Evolutionary conservation across 1,140 invertebrate genomes (phyloP).

Genomic region (Psilanteris sp.): DNA sequence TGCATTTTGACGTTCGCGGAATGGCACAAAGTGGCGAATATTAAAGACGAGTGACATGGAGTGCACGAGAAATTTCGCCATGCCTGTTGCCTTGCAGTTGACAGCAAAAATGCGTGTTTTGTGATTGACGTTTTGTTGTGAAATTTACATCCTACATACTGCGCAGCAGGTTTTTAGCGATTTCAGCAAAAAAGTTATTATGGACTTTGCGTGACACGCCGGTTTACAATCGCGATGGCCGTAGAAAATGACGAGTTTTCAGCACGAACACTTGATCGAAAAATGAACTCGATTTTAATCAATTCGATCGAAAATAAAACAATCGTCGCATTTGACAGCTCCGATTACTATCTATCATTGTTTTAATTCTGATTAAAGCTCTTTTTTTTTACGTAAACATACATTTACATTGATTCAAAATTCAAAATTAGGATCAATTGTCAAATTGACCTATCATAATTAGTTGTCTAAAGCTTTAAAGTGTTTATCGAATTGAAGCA

Average conservation of each 20-base stretch:
- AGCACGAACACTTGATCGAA: too few relatives aligned
- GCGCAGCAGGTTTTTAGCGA: constrained; percentile 13
- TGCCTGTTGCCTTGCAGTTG: not conserved
- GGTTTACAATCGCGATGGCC: not conserved
- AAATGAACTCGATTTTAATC: not conserved
- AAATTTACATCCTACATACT: constrained; percentile 25
- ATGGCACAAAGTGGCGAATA: not conserved
- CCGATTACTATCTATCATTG: too few relatives aligned
- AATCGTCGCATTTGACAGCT: too few relatives aligned
- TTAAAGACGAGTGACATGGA: constrained; percentile 5
- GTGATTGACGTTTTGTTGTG: constrained; percentile 21
- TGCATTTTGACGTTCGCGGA: too few relatives aligned
- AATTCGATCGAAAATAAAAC: too few relatives aligned
- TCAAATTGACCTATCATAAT: too few relatives aligned
- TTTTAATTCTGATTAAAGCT: too few relatives aligned
- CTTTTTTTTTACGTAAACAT: too few relatives aligned
- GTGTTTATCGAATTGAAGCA: too few relatives aligned
- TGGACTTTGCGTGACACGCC: constrained; percentile 13
- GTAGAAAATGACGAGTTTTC: not conserved
- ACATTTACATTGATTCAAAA: too few relatives aligned
- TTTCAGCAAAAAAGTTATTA: constrained; percentile 31
- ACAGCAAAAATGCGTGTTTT: not conserved
- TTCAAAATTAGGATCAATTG: too few relatives aligned
- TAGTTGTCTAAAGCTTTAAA: too few relatives aligned
- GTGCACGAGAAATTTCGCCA: constrained; percentile 11